Percentiles rank a stretch among this genome's conserved stretches.
phyloP scores from a whole-genome alignment of 2,888 invertebrate genomes.

The Aethes cnicana region DNA sequence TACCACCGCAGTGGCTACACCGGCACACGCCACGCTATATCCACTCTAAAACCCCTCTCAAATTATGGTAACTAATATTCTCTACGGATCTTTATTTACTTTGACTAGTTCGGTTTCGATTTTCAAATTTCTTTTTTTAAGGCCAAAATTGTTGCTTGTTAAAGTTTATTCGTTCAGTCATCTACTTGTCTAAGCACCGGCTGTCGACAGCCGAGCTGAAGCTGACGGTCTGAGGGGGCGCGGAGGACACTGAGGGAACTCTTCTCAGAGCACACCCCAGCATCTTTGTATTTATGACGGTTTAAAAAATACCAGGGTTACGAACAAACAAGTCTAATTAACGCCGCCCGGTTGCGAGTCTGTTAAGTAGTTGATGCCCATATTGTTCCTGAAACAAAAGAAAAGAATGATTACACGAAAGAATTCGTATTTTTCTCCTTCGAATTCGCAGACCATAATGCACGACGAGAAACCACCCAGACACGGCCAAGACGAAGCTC shows the following conservation, averaged over 20 bases:
- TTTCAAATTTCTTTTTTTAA: conserved; percentile 35
- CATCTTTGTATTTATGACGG: conserved; percentile 70
- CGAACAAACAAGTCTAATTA: conserved; percentile 45
- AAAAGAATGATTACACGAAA: conserved; percentile 48
- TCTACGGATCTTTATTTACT: conserved; percentile 52
- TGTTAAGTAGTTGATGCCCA: conserved; percentile 55
- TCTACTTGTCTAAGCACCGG: conserved; percentile 80
- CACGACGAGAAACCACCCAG: conserved; percentile 63
- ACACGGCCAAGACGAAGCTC: conserved; percentile 69
- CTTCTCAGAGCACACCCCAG: conserved; percentile 76
- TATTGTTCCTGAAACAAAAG: conserved; percentile 78
- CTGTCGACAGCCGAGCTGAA: conserved; percentile 77
- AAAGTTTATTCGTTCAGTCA: conserved; percentile 43
- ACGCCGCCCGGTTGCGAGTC: conserved; percentile 49
- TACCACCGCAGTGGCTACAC: conserved; percentile 77
- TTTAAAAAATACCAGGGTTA: conserved; percentile 52
- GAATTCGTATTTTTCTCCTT: conserved; percentile 18
- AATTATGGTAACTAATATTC: conserved; percentile 71
- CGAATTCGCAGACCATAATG: conserved; percentile 45
- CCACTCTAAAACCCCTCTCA: conserved; percentile 44
- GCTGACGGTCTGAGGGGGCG: conserved; percentile 56
- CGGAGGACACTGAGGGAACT: conserved; percentile 66
- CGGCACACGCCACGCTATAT: conserved; percentile 51
- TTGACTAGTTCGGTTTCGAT: conserved; percentile 67
- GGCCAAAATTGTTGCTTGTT: conserved; percentile 49